phyloP scores from a whole-genome alignment of 1,140 invertebrate species.

The Hormaphis cornu region DNA sequence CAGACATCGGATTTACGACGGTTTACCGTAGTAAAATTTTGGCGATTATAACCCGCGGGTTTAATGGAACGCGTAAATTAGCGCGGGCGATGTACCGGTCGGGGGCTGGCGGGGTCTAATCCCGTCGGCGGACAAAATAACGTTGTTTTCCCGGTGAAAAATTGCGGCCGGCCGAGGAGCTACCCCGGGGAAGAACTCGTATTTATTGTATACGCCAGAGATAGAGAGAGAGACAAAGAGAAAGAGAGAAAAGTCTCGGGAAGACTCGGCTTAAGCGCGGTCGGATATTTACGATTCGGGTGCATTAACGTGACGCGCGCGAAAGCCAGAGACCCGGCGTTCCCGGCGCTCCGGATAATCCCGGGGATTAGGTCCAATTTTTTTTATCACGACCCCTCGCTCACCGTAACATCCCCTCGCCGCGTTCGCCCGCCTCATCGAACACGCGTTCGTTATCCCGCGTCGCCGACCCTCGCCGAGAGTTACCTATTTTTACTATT shows the following conservation, averaged over 20 bases:
- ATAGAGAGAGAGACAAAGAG: neutral
- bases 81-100: too few species aligned
- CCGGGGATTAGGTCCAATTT: neutral
- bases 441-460: too few species aligned
- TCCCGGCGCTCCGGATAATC: slow-evolving; percentile 10
- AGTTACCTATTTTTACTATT: too few species aligned
- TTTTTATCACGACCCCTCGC: too few species aligned
- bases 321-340: slow-evolving; percentile 15
- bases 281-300: slow-evolving; percentile 8
- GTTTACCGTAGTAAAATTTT: too few species aligned
- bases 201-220: too few species aligned
- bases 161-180: neutral
- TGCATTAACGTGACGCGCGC: neutral
- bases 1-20: too few species aligned
- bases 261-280: neutral
- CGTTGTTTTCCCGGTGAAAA: slow-evolving; percentile 3
- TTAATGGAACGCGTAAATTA: neutral
- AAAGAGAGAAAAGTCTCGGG: neutral
- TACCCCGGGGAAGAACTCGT: too few species aligned
- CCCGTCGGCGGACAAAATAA: neutral
- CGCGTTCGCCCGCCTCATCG: too few species aligned
- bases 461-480: too few species aligned
- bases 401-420: too few species aligned
- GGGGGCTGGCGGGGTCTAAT: neutral
- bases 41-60: neutral